Evolutionary conservation across 2,888 invertebrate genomes (phyloP).

Genomic region (Hoplodrina blanda): DNA sequence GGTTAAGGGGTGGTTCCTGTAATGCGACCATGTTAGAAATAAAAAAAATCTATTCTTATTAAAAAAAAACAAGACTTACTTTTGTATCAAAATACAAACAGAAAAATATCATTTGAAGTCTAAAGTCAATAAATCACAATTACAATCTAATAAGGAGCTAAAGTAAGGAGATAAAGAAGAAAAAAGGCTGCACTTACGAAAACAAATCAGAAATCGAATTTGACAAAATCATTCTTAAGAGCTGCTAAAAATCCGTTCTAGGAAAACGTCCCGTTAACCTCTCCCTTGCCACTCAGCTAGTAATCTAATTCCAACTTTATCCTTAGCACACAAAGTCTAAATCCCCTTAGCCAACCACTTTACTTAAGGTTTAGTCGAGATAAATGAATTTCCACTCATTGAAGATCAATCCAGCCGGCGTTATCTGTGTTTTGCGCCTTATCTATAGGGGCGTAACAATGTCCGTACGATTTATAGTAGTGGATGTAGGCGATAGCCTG

Average conservation of each 20-base stretch:
- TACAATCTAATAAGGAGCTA: conserved; percentile 1
- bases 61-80: background rate
- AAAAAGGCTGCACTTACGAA: conserved; percentile 24
- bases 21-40: conserved; percentile 5
- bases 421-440: conserved; percentile 88
- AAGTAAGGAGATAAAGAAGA: conserved; percentile 10
- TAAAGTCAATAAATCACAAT: background rate
- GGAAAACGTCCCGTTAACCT: conserved; percentile 73
- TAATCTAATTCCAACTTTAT: conserved; percentile 55
- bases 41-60: background rate
- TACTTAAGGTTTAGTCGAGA: conserved; percentile 78
- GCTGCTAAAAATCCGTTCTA: conserved; percentile 63
- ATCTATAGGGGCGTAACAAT: conserved; percentile 79
- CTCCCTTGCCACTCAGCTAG: conserved; percentile 35
- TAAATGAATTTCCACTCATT: conserved; percentile 89
- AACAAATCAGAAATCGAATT: conserved; percentile 50
- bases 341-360: conserved; percentile 45
- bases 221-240: conserved; percentile 46
- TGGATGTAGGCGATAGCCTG: conserved; percentile 54
- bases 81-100: background rate
- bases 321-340: conserved; percentile 54
- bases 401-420: conserved; percentile 86
- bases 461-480: conserved; percentile 78
- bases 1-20: conserved; percentile 66
- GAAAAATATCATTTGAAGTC: background rate